Conservation (phyloP, 2,113 vertebrate genomes). For the Scomber japonicus region DNA sequence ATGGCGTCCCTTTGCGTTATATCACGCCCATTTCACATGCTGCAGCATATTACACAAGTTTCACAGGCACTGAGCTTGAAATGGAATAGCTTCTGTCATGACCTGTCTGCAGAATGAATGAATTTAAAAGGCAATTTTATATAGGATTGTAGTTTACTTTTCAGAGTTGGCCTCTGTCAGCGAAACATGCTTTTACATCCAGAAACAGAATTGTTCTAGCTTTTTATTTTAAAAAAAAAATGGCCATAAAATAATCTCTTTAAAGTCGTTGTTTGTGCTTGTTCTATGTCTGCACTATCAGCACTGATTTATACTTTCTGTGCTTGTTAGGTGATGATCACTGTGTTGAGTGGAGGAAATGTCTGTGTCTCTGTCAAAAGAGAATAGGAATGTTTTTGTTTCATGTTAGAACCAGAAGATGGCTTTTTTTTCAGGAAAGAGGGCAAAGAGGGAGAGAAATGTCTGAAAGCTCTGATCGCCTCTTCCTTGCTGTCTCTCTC, state of each 20-base stretch:
- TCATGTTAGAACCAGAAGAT: constrained; percentile 2
- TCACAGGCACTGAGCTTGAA: not conserved
- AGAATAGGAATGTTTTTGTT: constrained; percentile 18
- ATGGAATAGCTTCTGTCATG: constrained; percentile 6
- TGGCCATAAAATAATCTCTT: constrained; percentile 26
- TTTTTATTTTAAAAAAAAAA: not conserved
- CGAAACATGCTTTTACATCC: constrained; percentile 3
- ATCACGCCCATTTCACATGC: constrained; percentile 51
- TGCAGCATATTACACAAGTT: constrained; percentile 35
- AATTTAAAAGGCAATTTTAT: constrained; percentile 30
- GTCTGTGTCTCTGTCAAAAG: constrained; percentile 29
- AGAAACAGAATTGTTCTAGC: constrained; percentile 1
- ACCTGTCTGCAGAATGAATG: constrained; percentile 39
- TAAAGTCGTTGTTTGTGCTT: constrained; percentile 24
- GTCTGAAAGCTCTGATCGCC: constrained; percentile 48
- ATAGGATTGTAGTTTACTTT: constrained; percentile 1
- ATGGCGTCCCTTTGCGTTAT: constrained; percentile 32
- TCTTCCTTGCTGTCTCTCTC: constrained; percentile 36
- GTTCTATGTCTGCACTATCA: constrained; percentile 7
- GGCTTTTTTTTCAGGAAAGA: constrained; percentile 4
- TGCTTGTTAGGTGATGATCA: constrained; percentile 35
- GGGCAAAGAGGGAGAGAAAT: constrained; percentile 10
- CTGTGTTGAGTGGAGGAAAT: constrained; percentile 13
- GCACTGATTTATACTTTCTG: constrained; percentile 38
- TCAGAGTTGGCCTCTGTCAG: not conserved